Evolutionary conservation across 2,888 invertebrate species (phyloP).

Genomic region (Phasia obesa): DNA sequence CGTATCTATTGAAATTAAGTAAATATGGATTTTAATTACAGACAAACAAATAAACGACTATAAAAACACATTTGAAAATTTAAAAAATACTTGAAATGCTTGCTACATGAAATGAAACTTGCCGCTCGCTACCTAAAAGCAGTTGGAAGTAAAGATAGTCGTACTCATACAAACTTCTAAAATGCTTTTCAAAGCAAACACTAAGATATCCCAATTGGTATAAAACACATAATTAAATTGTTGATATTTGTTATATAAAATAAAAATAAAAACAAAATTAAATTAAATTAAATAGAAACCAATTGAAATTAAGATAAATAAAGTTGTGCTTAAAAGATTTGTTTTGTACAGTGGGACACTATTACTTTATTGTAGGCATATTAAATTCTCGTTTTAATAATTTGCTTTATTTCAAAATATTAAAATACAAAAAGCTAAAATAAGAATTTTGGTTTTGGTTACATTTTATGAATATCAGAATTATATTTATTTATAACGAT

Average conservation of each 20-base stretch:
- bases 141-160: background rate
- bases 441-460: too few species aligned
- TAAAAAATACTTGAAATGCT: constrained; percentile 28
- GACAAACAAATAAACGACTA: background rate
- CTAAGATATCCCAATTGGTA: constrained; percentile 3
- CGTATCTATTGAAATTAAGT: constrained; percentile 55
- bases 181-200: constrained; percentile 21
- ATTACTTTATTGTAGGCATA: too few species aligned
- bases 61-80: constrained; percentile 24
- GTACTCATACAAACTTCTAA: constrained; percentile 14
- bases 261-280: too few species aligned
- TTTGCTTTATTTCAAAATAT: too few species aligned
- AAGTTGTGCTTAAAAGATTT: constrained; percentile 33
- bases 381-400: background rate
- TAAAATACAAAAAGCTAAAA: too few species aligned
- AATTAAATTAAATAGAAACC: constrained; percentile 7
- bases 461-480: too few species aligned
- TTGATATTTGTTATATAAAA: constrained; percentile 60
- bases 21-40: constrained; percentile 60
- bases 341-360: background rate
- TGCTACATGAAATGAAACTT: constrained; percentile 47
- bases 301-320: constrained; percentile 58
- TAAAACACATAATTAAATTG: constrained; percentile 61
- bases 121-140: constrained; percentile 43
- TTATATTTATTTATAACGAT: too few species aligned